Percentiles rank a stretch among this genome's conserved stretches.
phyloP scores from a whole-genome alignment of 2,888 invertebrate genomes.

The Agrotis exclamationis region DNA sequence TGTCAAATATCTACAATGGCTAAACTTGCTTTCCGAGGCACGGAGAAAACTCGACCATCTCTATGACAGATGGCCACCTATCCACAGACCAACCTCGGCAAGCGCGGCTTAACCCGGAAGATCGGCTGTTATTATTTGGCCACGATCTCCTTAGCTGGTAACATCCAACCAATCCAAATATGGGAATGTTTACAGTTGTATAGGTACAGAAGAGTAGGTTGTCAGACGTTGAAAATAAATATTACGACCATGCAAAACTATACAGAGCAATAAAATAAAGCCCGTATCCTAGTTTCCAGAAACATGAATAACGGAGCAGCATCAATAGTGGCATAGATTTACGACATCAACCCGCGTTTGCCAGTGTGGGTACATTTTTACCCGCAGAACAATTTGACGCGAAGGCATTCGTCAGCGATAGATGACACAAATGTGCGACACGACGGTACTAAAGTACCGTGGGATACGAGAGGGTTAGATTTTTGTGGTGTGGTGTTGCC shows the following conservation, averaged over 20 bases:
- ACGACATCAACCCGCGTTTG: slow-evolving; percentile 32
- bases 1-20: too few species aligned
- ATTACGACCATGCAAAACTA: slow-evolving; percentile 6
- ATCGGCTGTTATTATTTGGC: too few species aligned
- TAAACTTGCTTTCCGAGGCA: too few species aligned
- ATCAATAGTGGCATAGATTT: slow-evolving; percentile 55
- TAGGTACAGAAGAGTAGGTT: not conserved
- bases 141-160: too few species aligned
- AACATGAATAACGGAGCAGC: slow-evolving; percentile 38
- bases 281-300: slow-evolving; percentile 15
- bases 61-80: too few species aligned
- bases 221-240: slow-evolving; percentile 1
- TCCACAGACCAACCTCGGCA: too few species aligned
- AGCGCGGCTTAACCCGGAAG: too few species aligned
- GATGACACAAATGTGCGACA: slow-evolving; percentile 50
- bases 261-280: slow-evolving; percentile 23
- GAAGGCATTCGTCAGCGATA: slow-evolving; percentile 61
- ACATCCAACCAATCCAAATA: too few species aligned
- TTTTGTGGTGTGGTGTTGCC: slow-evolving; percentile 39
- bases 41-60: too few species aligned
- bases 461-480: slow-evolving; percentile 51
- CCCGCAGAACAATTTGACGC: slow-evolving; percentile 53
- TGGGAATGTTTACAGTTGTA: too few species aligned
- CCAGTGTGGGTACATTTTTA: slow-evolving; percentile 48
- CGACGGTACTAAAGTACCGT: slow-evolving; percentile 44